Conservation (phyloP, 2,888 invertebrate genomes). For the Entomobrya proxima region DNA sequence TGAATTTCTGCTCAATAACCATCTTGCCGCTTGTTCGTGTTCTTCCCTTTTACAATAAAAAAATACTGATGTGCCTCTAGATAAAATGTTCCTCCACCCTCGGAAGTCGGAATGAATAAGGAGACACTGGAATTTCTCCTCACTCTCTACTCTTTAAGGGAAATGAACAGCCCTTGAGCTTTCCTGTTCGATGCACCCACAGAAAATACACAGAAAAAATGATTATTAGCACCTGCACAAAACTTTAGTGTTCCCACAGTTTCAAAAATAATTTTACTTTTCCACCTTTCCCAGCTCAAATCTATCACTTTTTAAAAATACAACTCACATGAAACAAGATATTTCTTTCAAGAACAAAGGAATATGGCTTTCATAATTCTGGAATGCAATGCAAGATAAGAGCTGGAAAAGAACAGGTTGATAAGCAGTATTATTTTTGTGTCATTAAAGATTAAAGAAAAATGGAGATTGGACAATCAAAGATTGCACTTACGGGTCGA, state of each 20-base stretch:
- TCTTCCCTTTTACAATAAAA: conserved; percentile 43
- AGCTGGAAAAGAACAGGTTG: conserved; percentile 35
- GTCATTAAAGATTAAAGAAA: not conserved
- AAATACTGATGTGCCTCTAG: conserved; percentile 43
- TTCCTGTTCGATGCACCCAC: conserved; percentile 79
- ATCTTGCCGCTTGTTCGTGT: conserved; percentile 66
- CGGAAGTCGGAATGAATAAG: conserved; percentile 53
- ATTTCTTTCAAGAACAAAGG: not conserved
- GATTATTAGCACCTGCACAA: conserved; percentile 21
- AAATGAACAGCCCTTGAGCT: conserved; percentile 84
- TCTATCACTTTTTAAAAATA: not conserved
- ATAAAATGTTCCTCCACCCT: not conserved
- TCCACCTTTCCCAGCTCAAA: conserved; percentile 19
- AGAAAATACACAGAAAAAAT: conserved; percentile 22
- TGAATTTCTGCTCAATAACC: conserved; percentile 75
- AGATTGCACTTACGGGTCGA: conserved; percentile 89
- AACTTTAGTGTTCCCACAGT: conserved; percentile 29
- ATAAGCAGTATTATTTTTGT: not conserved
- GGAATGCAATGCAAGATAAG: conserved; percentile 21
- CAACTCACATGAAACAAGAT: not conserved
- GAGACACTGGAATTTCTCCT: conserved; percentile 50
- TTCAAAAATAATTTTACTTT: not conserved
- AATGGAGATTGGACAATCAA: conserved; percentile 14
- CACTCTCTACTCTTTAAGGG: conserved; percentile 57
- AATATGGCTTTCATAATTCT: not conserved